Evolutionary conservation across 1,140 invertebrate species (phyloP).

Genomic region (Trichogramma pretiosum): DNA sequence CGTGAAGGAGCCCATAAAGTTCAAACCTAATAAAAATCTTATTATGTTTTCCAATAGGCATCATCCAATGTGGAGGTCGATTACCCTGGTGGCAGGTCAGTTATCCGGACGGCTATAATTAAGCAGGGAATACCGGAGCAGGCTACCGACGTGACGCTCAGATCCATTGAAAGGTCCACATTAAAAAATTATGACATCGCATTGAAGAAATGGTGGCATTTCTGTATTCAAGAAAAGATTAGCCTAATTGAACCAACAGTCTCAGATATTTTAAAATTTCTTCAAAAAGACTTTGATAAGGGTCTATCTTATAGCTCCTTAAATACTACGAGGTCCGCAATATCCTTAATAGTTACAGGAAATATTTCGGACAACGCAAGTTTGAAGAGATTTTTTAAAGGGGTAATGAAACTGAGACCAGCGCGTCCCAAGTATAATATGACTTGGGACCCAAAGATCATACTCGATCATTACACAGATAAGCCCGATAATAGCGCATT

Average conservation of each 20-base stretch:
- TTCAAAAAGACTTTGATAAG: neutral
- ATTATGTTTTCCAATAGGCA: neutral
- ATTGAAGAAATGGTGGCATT: slow-evolving; percentile 4
- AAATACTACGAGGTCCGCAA: neutral
- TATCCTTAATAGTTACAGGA: slow-evolving; percentile 4
- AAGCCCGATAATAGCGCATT: neutral
- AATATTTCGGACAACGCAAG: slow-evolving; percentile 1
- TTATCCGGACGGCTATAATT: neutral
- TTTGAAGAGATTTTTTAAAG: neutral
- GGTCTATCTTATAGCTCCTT: neutral
- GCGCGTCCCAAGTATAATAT: neutral
- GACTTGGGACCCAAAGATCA: too few relatives aligned
- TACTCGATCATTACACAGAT: neutral
- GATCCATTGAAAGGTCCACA: neutral
- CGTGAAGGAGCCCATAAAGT: neutral
- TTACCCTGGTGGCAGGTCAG: neutral
- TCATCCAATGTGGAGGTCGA: slow-evolving; percentile 8
- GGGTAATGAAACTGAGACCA: neutral
- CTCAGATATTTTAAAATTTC: neutral
- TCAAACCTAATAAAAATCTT: too few relatives aligned
- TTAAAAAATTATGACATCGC: neutral
- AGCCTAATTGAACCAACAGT: neutral
- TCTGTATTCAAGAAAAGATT: neutral
- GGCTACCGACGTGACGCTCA: neutral
- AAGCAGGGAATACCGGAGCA: neutral